Evolutionary conservation across 2,113 vertebrate genomes (phyloP), one percentile per base, ranked within the genome.

Genomic region (Hydrochoerus hydrochaeris): DNA sequence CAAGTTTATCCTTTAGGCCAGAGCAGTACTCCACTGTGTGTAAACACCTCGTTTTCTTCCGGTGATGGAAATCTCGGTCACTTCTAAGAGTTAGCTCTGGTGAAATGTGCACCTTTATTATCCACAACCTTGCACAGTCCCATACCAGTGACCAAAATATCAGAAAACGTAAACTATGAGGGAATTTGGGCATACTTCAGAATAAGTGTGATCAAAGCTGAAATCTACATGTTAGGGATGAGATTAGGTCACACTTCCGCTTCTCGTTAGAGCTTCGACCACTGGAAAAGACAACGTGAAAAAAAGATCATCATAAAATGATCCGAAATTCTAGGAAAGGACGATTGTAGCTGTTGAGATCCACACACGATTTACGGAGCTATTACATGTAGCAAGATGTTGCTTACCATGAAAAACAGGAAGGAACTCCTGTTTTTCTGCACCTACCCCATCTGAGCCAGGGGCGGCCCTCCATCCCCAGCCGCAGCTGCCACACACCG

Each of bases 361-460:
- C 1, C 35, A 30, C 0, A 17, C 16, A 7, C 19, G 5, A 3
- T 12, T 3, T 26, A 14, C 41, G 9, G 0, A 30, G 20, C 28
- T 7, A 30, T 11, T 44, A 8, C 19, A 4, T 54, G 2, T 2
- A 44, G 35, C 9, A 44, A 52, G 30, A 49, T 9, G 24, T 14
- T 24, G 81, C 73, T 60, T 54, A 24, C 2, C 20, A 0, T 32
- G 13, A 32, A 24, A 16, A 41, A 4, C 20, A 28, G 10, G 54
- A 57, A 19, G 2, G 35, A 54, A 14, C 7, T 41, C 75, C 3
- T 4, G 0, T 19, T 73, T 26, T 63, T 35, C 26, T 24, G 26
- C 26, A 0, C 46, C 19, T 7, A 2, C 0, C 0, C 17, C 0
- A 77, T 81, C 41, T 13, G 0, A 32, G 78, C 17, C 44, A 1